phyloP scores from a whole-genome alignment of 2,113 vertebrate genomes.

The Poicephalus meyeri region DNA sequence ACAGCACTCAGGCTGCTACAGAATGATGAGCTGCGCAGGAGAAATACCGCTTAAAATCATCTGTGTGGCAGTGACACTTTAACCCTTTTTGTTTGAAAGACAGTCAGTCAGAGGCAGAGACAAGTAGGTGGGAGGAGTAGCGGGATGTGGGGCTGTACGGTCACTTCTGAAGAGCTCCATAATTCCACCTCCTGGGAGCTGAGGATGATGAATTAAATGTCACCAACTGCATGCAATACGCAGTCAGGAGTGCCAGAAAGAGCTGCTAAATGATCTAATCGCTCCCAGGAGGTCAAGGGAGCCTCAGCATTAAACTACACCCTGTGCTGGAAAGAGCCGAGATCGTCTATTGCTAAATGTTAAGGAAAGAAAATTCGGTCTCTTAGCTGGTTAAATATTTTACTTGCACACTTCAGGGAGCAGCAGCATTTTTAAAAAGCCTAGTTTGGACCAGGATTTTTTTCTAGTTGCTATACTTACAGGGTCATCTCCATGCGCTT shows the following conservation, averaged over 20 bases:
- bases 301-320: neutral
- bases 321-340: fast-evolving
- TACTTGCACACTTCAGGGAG: neutral
- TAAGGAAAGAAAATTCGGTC: neutral
- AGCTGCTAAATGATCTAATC: neutral
- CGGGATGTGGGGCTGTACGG: neutral
- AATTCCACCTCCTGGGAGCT: neutral
- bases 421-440: neutral
- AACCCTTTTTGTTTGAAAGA: neutral
- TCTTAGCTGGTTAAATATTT: neutral
- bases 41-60: neutral
- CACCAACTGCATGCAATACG: neutral
- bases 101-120: neutral
- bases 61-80: neutral
- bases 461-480: neutral
- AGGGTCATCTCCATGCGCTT: neutral
- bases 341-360: neutral
- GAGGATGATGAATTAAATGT: constrained; percentile 42
- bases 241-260: neutral
- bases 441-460: neutral
- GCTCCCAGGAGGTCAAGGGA: neutral
- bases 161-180: neutral
- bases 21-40: constrained; percentile 1
- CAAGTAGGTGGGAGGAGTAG: constrained; percentile 6
- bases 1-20: neutral